Base-by-base conservation (phyloP, 2,797 vertebrate genomes). In the Peromyscus melanophrys region DNA sequence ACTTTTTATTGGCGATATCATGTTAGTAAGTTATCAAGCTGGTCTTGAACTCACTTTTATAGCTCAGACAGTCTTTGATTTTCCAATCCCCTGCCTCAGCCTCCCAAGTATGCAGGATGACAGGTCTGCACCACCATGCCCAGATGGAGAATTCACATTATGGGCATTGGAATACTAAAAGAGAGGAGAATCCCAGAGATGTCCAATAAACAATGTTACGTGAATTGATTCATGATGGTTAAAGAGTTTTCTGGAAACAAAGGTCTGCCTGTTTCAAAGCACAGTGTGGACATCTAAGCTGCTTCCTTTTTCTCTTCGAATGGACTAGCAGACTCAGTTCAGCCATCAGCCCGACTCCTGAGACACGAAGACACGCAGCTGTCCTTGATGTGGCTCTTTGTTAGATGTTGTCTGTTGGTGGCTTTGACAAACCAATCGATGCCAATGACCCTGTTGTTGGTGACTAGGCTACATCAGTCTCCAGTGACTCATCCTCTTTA, bases 121-220 rank as follows among this genome's bases (percentile, higher is more conserved):
- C 25, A 57, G 37, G 1, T 37, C 52, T 34, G 6, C 11, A 34
- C n/a, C 25, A 9, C n/a, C 71, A 43, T 8, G 31, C 4, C 25
- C 52, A 31, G n/a, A 25, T 67, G 37, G 55, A 27, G 1, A 12
- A 6, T 40, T 86, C 71, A 21, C 55, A 46, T 37, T 49, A 82
- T 82, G 12, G 16, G 25, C n/a, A 71, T 40, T 63, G 80, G 23
- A 82, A 34, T 23, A 46, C 31, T 55, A 31, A 76, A 57, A 80
- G 40, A 94, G 71, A 34, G 17, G 13, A 16, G 49, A 71, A 12
- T 92, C 89, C 77, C 43, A 63, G 46, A 93, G 81, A 95, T 80
- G 43, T 1, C 17, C 67, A 87, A 43, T 46, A 87, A 71, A 81
- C 52, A 63, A 63, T 89, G 57, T 46, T 61, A 59, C 37, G 12